These are phyloP conservation scores for Drosophila ficusphila DNA, from an alignment of 1,140 invertebrate genomes.

Conservation along the genomic window DNA sequence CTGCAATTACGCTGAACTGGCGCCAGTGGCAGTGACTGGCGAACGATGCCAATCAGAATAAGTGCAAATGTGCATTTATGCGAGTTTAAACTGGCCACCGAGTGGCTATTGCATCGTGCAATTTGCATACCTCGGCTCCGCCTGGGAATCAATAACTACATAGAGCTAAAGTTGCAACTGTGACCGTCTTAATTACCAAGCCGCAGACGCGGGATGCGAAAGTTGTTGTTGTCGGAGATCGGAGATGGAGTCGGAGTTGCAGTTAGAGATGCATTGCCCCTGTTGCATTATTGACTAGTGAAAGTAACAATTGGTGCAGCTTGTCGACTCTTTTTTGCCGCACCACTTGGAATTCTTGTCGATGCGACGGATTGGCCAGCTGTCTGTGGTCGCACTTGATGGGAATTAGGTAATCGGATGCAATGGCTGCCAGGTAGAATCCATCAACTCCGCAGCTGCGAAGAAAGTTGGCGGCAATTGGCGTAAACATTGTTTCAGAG, in stretches of 20 bases:
- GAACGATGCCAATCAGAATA: conserved; percentile 81
- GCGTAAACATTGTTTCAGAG: conserved; percentile 54
- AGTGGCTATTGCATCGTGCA: conserved; percentile 29
- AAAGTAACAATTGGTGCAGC: conserved; percentile 73
- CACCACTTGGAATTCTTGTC: conserved; percentile 47
- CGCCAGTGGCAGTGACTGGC: conserved; percentile 49
- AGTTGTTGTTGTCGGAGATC: conserved; percentile 59
- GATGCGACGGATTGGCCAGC: conserved; percentile 37
- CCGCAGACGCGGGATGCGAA: conserved; percentile 59
- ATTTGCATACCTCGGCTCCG: conserved; percentile 63
- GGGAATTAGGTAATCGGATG: conserved; percentile 54
- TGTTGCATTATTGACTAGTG: conserved; percentile 76
- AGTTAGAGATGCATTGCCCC: conserved; percentile 37
- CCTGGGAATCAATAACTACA: conserved; percentile 17
- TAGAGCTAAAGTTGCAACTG: conserved; percentile 23
- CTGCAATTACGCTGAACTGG: conserved; percentile 38
- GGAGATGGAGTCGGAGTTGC: no score
- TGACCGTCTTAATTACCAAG: conserved; percentile 68
- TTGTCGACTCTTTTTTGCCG: conserved; percentile 47
- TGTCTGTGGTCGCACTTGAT: conserved; percentile 12
- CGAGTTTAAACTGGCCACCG: conserved; percentile 49
- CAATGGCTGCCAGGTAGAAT: conserved; percentile 6
- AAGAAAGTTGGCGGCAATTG: conserved; percentile 65
- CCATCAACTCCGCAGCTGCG: conserved; percentile 23
- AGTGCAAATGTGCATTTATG: conserved; percentile 80